These are phyloP conservation scores for Oligia latruncula DNA, from an alignment of 2,888 invertebrate species.

Conservation along the genomic window DNA sequence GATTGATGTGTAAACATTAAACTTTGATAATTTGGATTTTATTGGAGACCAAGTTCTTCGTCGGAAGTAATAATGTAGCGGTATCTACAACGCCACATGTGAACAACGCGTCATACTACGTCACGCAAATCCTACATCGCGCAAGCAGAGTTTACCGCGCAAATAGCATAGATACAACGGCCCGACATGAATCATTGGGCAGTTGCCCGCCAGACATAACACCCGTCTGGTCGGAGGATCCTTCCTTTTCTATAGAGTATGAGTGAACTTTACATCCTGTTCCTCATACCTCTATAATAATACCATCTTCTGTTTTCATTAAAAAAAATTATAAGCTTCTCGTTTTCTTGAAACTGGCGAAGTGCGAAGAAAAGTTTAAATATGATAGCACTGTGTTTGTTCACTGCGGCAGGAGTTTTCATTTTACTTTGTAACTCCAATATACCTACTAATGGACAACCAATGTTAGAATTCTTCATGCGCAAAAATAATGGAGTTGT, in stretches of 20 bases:
- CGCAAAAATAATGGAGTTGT: slow-evolving; percentile 30
- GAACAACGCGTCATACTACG: no score
- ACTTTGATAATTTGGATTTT: slow-evolving; percentile 59
- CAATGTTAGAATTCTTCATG: slow-evolving; percentile 52
- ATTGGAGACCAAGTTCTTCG: slow-evolving; percentile 39
- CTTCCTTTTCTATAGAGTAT: no score
- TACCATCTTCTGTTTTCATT: slow-evolving; percentile 49
- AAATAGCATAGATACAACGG: no score
- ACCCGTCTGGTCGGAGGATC: no score
- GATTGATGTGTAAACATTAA: slow-evolving; percentile 69
- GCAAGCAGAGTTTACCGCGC: no score
- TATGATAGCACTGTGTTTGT: slow-evolving; percentile 51
- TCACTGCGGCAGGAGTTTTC: slow-evolving; percentile 43
- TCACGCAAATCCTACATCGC: no score
- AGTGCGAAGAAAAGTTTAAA: slow-evolving; percentile 58
- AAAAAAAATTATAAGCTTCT: slow-evolving; percentile 57
- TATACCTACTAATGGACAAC: slow-evolving; percentile 61
- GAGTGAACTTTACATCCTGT: no score
- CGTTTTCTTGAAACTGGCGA: slow-evolving; percentile 47
- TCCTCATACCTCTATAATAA: no score
- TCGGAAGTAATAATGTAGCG: slow-evolving; percentile 32
- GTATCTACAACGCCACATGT: no score
- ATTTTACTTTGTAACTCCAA: slow-evolving; percentile 55
- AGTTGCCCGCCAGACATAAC: no score
- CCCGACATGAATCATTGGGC: no score